Evolutionary conservation across 2,888 invertebrate genomes (phyloP).

Genomic region (Rhingia rostrata): DNA sequence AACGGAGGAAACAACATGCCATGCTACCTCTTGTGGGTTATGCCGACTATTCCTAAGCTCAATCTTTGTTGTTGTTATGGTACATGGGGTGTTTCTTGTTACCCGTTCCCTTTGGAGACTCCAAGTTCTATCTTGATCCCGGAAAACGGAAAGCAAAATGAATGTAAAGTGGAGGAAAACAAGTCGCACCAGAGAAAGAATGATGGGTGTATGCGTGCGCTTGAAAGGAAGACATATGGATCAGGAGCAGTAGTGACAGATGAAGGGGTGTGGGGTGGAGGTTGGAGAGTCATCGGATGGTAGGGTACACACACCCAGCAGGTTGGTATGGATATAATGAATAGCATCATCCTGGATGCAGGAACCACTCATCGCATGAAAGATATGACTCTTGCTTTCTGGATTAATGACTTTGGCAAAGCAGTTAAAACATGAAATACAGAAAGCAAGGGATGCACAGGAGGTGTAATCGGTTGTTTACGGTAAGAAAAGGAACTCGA

Average conservation of each 20-base stretch:
- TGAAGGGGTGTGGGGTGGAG: constrained; percentile 3
- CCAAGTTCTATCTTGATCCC: constrained; percentile 57
- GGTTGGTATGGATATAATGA: constrained; percentile 56
- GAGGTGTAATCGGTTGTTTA: background rate
- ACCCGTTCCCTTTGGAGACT: constrained; percentile 2
- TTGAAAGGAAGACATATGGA: constrained; percentile 73
- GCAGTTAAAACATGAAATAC: constrained; percentile 65
- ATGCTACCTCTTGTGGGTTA: constrained; percentile 70
- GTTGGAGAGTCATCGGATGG: constrained; percentile 7
- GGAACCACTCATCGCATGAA: constrained; percentile 71
- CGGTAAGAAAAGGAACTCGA: background rate
- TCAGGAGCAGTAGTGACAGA: constrained; percentile 64
- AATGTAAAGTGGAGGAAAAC: constrained; percentile 54
- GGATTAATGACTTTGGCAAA: constrained; percentile 71
- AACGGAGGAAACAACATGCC: constrained; percentile 73
- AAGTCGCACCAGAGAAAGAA: constrained; percentile 51
- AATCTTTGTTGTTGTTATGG: background rate
- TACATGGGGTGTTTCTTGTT: constrained; percentile 23
- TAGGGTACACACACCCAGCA: constrained; percentile 9
- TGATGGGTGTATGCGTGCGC: constrained; percentile 66
- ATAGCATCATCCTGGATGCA: constrained; percentile 70
- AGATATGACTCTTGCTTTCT: constrained; percentile 71
- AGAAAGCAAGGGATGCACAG: background rate
- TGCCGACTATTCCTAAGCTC: constrained; percentile 50
- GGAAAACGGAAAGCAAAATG: constrained; percentile 66